These are phyloP conservation scores for Semnornis frantzii DNA, from an alignment of 2,113 vertebrate species.

Conservation along the genomic window DNA sequence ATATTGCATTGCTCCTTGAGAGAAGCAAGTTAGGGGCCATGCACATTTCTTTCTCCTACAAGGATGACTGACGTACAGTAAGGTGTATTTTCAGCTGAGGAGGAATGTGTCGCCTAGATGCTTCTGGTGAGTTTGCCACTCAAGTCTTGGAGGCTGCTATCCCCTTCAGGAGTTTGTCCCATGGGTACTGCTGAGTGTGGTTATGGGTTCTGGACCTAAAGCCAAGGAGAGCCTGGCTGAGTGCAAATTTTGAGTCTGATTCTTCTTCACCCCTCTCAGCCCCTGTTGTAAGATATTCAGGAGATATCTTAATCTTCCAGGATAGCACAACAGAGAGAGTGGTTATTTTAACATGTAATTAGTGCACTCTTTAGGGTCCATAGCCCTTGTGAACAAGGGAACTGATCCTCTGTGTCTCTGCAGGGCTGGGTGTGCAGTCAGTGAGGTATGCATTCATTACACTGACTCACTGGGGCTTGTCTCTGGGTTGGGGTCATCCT, in stretches of 20 bases:
- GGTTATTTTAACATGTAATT: background rate
- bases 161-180: background rate
- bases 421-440: rapidly evolving
- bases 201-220: background rate
- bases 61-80: background rate
- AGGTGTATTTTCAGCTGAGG: background rate
- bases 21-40: background rate
- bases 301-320: background rate
- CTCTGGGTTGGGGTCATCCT: background rate
- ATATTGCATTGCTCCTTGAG: background rate
- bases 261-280: background rate
- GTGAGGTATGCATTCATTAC: background rate
- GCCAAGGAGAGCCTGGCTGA: background rate
- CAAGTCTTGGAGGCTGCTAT: background rate
- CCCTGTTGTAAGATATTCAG: background rate
- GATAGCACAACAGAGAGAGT: background rate
- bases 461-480: background rate
- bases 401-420: background rate
- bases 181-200: background rate
- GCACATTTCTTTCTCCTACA: background rate
- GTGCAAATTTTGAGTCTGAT: background rate
- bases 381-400: background rate
- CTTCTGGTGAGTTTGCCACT: background rate
- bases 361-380: background rate
- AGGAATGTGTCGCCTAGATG: background rate